Base-by-base conservation (phyloP, 2,888 invertebrate species). In the Tribolium freemani region DNA sequence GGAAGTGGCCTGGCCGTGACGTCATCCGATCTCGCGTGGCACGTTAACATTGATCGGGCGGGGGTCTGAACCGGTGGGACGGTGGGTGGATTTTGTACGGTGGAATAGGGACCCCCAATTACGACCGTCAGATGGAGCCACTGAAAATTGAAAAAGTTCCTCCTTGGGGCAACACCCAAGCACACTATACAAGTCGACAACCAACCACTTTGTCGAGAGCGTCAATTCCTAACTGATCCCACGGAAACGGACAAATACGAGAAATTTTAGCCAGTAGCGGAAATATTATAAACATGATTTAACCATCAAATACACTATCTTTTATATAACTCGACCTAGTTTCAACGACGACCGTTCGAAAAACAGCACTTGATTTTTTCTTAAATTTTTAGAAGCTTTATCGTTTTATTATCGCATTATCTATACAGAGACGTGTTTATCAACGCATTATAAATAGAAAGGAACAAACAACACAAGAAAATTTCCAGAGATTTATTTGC, bases 31-130 rank as follows among this genome's bases (percentile, higher is more conserved):
- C 83, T 84, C 82, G 85, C 83, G 83, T 84, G 83, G 82, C 84
- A 84, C 84, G 84, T 85, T 84, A 85, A 85, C 85, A 85, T 85
- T 85, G 85, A 85, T 82, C 82, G 81, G 79, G 78, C 78, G 78
- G 80, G 82, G 78, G 78, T 81, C 80, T 46, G 46, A 61, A 54
- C 54, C 60, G 57, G 76, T 69, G 75, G 75, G 78, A 72, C 74
- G 72, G 75, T 77, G 69, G 70, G 75, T 72, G 75, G 77, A 57
- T 74, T 71, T 74, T 73, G 74, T 74, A 76, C 72, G 76, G 75
- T 76, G 73, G 76, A 71, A 72, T 70, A 64, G 53, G 77, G 77
- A 75, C 79, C 81, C 78, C 80, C 82, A 81, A 82, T 82, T 80
- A 82, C 81, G 77, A 76, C 82, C 81, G 79, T 78, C 81, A 80